Evolutionary conservation across 2,797 vertebrate genomes (phyloP).

Genomic region (Kryptolebias ocellatus): DNA sequence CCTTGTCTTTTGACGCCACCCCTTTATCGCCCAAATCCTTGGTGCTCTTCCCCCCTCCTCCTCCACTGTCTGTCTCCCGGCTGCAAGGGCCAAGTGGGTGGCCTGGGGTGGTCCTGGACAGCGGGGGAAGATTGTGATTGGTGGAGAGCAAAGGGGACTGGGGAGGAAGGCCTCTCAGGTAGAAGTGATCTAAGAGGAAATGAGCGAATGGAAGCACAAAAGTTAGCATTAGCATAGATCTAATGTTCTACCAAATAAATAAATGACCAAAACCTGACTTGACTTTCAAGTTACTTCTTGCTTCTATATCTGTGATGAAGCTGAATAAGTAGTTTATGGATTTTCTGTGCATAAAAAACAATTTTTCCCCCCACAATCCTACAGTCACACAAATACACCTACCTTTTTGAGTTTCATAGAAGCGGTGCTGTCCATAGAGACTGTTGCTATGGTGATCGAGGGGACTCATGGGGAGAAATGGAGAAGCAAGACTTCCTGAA

Average conservation of each 20-base stretch:
- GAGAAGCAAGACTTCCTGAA: constrained; percentile 95
- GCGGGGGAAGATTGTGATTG: constrained; percentile 88
- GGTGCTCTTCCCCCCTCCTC: constrained; percentile 79
- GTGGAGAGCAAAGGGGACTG: constrained; percentile 90
- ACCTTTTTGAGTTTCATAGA: constrained; percentile 98
- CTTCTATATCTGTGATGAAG: constrained; percentile 22
- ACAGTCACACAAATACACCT: constrained; percentile 50
- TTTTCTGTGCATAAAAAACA: constrained; percentile 2
- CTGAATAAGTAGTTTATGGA: constrained; percentile 49
- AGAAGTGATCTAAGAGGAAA: constrained; percentile 90
- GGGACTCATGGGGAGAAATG: constrained; percentile 97
- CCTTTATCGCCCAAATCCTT: constrained; percentile 75
- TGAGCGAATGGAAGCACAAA: background rate
- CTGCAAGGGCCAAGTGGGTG: constrained; percentile 89
- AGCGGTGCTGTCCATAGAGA: constrained; percentile 95
- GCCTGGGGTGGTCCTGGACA: constrained; percentile 84
- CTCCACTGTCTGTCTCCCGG: constrained; percentile 85
- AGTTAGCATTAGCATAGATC: background rate
- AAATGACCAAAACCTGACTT: constrained; percentile 9
- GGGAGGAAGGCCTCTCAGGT: constrained; percentile 92
- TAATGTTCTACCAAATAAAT: background rate
- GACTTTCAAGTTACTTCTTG: constrained; percentile 15
- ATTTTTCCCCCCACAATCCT: constrained; percentile 9
- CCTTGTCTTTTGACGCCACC: constrained; percentile 85
- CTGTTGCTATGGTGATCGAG: constrained; percentile 97